Conservation (phyloP, 2,113 vertebrate genomes). For the Amblyornis subalaris region DNA sequence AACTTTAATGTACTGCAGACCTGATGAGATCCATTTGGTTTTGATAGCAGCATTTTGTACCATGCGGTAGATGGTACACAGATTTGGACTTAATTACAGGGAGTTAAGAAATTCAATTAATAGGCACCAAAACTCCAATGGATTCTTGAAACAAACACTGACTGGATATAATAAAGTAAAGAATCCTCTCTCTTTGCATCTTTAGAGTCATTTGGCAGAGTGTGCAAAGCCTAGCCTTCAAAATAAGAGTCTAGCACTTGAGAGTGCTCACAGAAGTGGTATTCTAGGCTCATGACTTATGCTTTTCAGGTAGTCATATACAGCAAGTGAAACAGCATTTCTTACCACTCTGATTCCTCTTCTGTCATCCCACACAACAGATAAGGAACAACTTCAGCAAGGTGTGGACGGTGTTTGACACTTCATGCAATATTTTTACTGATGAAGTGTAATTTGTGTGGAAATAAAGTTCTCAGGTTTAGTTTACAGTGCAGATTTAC, state of each 20-base stretch:
- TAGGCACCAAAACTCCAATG: background rate
- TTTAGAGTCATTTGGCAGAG: constrained; percentile 22
- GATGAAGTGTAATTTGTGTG: background rate
- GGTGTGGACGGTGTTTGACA: background rate
- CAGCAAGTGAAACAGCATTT: background rate
- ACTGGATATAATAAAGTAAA: constrained; percentile 32
- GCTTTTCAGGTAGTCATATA: background rate
- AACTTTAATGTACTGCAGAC: constrained; percentile 44
- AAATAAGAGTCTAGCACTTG: constrained; percentile 35
- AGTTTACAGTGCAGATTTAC: background rate
- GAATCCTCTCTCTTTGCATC: constrained; percentile 35
- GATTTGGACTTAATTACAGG: constrained; percentile 22
- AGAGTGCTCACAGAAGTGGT: background rate
- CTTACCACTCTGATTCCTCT: background rate
- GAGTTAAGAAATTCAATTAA: constrained; percentile 35
- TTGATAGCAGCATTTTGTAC: constrained; percentile 27
- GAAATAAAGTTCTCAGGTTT: background rate
- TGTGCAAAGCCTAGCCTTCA: background rate
- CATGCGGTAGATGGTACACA: background rate
- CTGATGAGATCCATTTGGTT: constrained; percentile 61
- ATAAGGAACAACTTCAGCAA: background rate
- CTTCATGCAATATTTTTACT: background rate
- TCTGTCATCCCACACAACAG: background rate
- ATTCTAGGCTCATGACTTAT: background rate
- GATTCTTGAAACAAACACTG: constrained; percentile 9